Evolutionary conservation across 2,888 invertebrate species (phyloP), one percentile per base, ranked within the genome.

Genomic region (Leptopterna dolabrata): DNA sequence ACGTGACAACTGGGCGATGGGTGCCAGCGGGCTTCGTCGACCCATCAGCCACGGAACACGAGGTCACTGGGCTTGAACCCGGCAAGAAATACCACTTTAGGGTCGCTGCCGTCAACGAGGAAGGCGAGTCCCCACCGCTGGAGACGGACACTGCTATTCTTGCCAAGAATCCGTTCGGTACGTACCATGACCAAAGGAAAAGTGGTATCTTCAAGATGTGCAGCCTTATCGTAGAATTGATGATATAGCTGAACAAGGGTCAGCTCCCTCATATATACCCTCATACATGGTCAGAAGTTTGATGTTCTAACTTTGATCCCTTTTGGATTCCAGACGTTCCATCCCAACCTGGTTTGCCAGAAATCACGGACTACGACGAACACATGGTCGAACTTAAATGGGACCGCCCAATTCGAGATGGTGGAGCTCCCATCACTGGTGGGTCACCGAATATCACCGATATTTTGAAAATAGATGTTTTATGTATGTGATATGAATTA

Each of bases 71-170:
- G 70, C 93, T 99, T 16, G 97, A 98, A 92, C 97, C 98, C 86
- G 97, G 97, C 89, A 97, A 97, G 92, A 97, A 98, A 88, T 99
- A 99, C 93, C 97, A 98, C 92, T 99, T 99, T 95, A 95, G 99
- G 88, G 98, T 99, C 0, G 97, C 97, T 91, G 99, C 99, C 9
- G 95, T 97, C 13, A 99, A 99, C 92, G 97, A 98, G 91, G 98
- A 99, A 92, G 99, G 99, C 4, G 97, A 97, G 92, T 98, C 98
- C 0, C 99, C 99, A 90, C 98, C 99, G 7, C 92, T 99, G 76
- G 97, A 97, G 90, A 96, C 97, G 0, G 97, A 98, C 90, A 94
- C 95, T 47, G 95, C 97, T 0, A 96, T 96, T 88, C 92, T 98
- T 14, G 99, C 99, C 85, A 99, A 99, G 93, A 99, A 99, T 94